Conservation (phyloP, 2,888 invertebrate species). For the Drosophila antonietae region DNA sequence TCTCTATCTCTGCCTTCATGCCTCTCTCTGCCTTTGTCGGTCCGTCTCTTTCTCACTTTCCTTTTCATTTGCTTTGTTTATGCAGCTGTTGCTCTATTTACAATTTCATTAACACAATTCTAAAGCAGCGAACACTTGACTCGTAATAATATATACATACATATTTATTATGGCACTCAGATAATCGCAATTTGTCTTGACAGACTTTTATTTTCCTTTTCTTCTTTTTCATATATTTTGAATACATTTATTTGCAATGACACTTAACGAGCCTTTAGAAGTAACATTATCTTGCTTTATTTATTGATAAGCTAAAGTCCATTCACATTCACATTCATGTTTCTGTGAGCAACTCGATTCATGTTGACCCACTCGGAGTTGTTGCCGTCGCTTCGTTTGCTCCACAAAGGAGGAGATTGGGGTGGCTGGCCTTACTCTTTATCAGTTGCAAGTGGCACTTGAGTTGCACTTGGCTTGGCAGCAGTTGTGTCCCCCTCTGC, state of each 20-base stretch:
- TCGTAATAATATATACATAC: background rate
- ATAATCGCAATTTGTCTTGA: conserved; percentile 15
- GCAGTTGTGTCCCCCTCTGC: background rate
- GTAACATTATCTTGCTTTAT: background rate
- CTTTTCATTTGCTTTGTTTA: conserved; percentile 33
- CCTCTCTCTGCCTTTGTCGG: too few species aligned
- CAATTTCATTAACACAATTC: conserved; percentile 65
- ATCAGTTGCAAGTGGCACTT: conserved; percentile 31
- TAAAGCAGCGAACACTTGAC: conserved; percentile 6
- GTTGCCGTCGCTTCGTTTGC: background rate
- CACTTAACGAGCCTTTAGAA: background rate
- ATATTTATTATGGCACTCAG: background rate
- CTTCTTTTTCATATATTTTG: too few species aligned
- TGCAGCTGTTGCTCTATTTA: conserved; percentile 72
- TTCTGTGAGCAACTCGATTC: conserved; percentile 5
- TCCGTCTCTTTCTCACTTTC: conserved; percentile 31
- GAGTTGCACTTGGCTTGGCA: conserved; percentile 1
- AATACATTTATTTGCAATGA: background rate
- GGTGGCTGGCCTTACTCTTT: conserved; percentile 16
- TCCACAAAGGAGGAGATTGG: background rate
- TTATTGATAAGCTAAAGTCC: conserved; percentile 21
- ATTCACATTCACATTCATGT: background rate
- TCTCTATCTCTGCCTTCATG: background rate
- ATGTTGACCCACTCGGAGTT: conserved; percentile 43
- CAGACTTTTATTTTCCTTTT: conserved; percentile 40